Base-by-base conservation (phyloP, 1,140 invertebrate species). In the Temnothorax curvispinosus region DNA sequence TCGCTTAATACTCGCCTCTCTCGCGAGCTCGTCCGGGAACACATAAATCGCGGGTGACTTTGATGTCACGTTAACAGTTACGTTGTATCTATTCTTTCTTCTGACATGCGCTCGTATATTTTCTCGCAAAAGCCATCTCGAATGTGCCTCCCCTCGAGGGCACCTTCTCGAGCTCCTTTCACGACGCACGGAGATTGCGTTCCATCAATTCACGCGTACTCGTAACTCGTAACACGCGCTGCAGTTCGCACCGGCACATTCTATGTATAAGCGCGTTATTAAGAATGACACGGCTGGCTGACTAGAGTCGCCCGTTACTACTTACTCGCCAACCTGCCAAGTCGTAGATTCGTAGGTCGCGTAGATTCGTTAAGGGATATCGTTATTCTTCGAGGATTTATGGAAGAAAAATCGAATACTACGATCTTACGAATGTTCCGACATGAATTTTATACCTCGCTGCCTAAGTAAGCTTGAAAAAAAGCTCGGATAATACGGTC, bases 1-100 rank as follows among this genome's bases (percentile, higher is more conserved):
- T 69, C 88, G 27, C 89, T 90, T 90, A 90, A 85, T 84, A 80
- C 38, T 5, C 56, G 54, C 72, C 58, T 64, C 60, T 71, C 52
- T 44, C 74, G 32, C 50, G 52, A 72, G 54, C 21, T 11, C 32
- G 60, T 27, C 35, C 0, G 52, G 74, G 62, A 75, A 76, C 58
- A 32, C 58, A 90, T 81, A 85, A 90, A 90, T 84, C 85, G 78
- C n/a, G 38, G 35, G 58, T 60, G 75, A 80, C 74, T 88, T 87
- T 60, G 52, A 80, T 58, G 64, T 60, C 64, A 38, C 44, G 44
- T 52, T 69, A 88, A 86, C 60, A 88, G 52, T 72, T 81, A 65
- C 60, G 38, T 60, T n/a, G 64, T 44, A 56, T 69, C 58, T 52
- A 77, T 75, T 77, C 35, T 88, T 77, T 72, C 41, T 72, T 56